Conservation (phyloP, 35 echinoderm and acorn worm species). For the Holothuria glaberrima region DNA sequence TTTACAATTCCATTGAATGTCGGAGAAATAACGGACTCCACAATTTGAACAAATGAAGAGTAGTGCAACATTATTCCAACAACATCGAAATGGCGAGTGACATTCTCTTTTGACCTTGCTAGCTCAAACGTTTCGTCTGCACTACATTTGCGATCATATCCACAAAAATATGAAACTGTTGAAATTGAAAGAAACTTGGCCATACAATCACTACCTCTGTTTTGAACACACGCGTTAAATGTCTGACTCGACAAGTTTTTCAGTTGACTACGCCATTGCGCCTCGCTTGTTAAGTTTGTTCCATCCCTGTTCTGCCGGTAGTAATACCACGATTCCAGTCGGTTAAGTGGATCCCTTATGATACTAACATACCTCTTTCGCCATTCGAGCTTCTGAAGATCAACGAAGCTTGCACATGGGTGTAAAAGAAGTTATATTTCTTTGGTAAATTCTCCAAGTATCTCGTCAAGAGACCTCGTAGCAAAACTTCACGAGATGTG, state of each 20-base stretch:
- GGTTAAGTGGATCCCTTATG: slow-evolving; percentile 4
- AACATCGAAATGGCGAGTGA: slow-evolving; percentile 23
- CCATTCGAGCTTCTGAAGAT: not conserved
- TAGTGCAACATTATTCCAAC: slow-evolving; percentile 32
- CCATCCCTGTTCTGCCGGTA: not conserved
- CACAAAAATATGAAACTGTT: slow-evolving; percentile 31
- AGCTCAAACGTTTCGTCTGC: not conserved
- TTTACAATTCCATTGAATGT: not conserved
- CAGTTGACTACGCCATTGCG: not conserved
- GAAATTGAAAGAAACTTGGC: not conserved
- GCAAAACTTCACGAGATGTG: not conserved
- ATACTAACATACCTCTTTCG: not conserved
- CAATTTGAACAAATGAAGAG: slow-evolving; percentile 1
- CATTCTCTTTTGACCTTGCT: slow-evolving; percentile 5
- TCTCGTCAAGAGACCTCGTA: not conserved
- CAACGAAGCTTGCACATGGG: slow-evolving; percentile 18
- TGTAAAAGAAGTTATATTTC: slow-evolving; percentile 6
- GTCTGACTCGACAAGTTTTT: not conserved
- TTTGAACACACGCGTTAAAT: slow-evolving; percentile 5
- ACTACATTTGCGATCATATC: not conserved
- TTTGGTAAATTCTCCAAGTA: not conserved
- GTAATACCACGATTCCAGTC: slow-evolving; percentile 25
- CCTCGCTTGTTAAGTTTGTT: slow-evolving; percentile 20
- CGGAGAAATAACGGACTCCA: not conserved
- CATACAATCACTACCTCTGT: not conserved